Conservation (phyloP, 2,113 vertebrate genomes). For the Dasyornis broadbenti region DNA sequence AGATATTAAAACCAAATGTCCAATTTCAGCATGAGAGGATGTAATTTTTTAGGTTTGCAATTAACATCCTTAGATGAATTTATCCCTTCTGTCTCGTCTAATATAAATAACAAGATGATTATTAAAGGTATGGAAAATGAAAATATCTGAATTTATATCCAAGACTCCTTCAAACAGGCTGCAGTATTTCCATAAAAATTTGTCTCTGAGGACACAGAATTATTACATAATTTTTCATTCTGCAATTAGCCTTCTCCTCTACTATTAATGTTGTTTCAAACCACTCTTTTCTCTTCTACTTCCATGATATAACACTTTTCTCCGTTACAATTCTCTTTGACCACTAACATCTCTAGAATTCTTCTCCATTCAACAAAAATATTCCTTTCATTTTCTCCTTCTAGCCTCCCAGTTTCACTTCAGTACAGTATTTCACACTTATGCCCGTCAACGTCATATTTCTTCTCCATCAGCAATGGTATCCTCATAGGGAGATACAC, state of each 20-base stretch:
- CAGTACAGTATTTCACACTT: not conserved
- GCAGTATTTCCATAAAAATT: not conserved
- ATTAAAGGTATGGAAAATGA: not conserved
- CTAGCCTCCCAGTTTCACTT: not conserved
- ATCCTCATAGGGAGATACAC: not conserved
- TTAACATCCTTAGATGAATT: not conserved
- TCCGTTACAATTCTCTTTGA: not conserved
- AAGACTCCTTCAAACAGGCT: not conserved
- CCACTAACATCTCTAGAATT: not conserved
- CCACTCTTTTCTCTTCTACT: not conserved
- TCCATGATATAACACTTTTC: not conserved
- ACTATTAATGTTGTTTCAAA: not conserved
- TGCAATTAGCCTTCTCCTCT: not conserved
- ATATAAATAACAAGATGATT: not conserved
- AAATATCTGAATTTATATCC: not conserved
- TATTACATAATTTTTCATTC: not conserved
- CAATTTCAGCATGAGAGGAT: not conserved
- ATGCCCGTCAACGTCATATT: accelerated
- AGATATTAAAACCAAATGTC: not conserved
- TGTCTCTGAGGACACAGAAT: not conserved
- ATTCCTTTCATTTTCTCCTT: not conserved
- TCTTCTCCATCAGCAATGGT: not conserved
- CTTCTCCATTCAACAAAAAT: not conserved
- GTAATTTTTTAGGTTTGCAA: not conserved
- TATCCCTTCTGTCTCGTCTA: not conserved